phyloP scores from a whole-genome alignment of 2,888 invertebrate species.

The Caenorhabditis becei region DNA sequence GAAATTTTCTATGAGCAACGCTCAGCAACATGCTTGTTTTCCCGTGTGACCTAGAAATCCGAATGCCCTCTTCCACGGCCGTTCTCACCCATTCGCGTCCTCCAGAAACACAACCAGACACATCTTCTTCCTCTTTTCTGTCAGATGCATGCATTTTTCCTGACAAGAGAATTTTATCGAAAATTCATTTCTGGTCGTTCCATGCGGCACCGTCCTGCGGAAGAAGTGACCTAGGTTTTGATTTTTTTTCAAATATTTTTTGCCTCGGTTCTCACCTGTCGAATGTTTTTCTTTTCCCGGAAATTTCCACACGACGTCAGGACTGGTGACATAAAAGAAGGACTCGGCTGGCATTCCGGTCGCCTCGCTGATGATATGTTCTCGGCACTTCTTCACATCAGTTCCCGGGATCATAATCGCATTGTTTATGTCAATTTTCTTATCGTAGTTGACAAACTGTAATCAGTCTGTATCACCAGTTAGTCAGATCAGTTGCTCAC shows the following conservation, averaged over 20 bases:
- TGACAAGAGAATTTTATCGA: constrained; percentile 39
- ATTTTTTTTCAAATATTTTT: no score
- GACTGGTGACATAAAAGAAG: constrained; percentile 32
- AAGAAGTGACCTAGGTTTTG: constrained; percentile 25
- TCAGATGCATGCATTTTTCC: constrained; percentile 21
- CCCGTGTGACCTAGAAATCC: background rate
- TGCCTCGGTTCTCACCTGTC: background rate
- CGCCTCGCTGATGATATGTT: constrained; percentile 4
- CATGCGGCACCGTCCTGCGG: background rate
- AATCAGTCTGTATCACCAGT: constrained; percentile 1
- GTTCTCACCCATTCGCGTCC: constrained; percentile 32
- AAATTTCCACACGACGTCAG: background rate
- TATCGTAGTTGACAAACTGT: constrained; percentile 29
- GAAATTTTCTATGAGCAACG: no score
- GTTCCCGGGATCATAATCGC: constrained; percentile 1
- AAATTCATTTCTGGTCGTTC: background rate
- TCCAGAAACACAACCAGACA: constrained; percentile 40
- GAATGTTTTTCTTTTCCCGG: background rate
- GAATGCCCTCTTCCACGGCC: constrained; percentile 25
- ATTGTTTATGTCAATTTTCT: background rate
- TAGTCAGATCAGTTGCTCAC: background rate
- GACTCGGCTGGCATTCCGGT: constrained; percentile 22
- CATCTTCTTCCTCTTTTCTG: constrained; percentile 29
- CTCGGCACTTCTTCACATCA: constrained; percentile 23
- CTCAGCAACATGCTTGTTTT: background rate